These are phyloP conservation scores for Dicrurus megarhynchus DNA, from an alignment of 2,113 vertebrate species.

Conservation along the genomic window DNA sequence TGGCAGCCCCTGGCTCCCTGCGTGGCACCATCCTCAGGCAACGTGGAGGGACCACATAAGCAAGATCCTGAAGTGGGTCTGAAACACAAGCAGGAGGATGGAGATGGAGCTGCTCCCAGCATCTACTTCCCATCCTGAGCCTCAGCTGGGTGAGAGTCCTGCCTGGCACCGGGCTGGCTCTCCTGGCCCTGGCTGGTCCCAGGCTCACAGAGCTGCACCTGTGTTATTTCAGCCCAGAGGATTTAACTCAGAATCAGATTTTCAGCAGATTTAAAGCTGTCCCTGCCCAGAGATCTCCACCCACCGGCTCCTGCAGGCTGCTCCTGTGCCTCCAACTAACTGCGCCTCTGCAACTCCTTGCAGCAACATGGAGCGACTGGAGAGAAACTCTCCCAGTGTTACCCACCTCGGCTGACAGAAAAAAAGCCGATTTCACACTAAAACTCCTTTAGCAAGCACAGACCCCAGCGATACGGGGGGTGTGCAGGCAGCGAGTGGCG, in stretches of 20 bases:
- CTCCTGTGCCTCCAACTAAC: background rate
- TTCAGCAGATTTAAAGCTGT: background rate
- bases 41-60: background rate
- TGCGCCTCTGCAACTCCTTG: background rate
- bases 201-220: background rate
- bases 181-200: accelerated
- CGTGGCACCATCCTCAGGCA: accelerated
- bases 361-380: background rate
- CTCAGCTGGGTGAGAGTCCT: background rate
- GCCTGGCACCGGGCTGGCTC: background rate
- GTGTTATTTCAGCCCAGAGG: background rate
- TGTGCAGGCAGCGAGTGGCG: background rate
- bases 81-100: background rate
- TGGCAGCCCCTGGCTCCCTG: background rate
- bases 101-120: background rate
- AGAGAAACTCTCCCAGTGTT: background rate
- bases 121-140: background rate
- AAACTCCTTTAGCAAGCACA: background rate
- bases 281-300: background rate
- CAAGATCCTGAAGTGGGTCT: background rate
- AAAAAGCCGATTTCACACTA: background rate
- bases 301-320: background rate
- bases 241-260: background rate
- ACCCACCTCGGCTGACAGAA: background rate
- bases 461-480: accelerated